These are phyloP conservation scores for Rhyzopertha dominica DNA, from an alignment of 1,140 invertebrate genomes.

Conservation along the genomic window DNA sequence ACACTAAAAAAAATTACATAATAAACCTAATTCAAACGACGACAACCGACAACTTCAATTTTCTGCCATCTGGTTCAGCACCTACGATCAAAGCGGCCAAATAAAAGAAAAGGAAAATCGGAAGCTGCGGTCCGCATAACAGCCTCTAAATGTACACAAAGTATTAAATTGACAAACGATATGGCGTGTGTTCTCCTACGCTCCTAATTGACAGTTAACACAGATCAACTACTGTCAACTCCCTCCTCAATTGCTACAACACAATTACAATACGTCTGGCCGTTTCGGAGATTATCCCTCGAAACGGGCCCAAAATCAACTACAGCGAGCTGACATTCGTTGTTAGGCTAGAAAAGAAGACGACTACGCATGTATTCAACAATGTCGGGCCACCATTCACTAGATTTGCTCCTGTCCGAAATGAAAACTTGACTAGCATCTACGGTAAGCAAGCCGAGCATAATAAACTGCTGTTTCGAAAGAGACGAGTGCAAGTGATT, in stretches of 20 bases:
- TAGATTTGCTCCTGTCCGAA: constrained; percentile 1
- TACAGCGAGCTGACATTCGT: constrained; percentile 11
- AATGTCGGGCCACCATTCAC: background rate
- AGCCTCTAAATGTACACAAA: constrained; percentile 38
- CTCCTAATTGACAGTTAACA: constrained; percentile 45
- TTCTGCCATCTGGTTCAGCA: too few relatives aligned
- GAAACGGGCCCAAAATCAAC: background rate
- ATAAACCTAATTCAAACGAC: constrained; percentile 18
- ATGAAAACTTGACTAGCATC: constrained; percentile 9
- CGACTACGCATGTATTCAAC: constrained; percentile 1
- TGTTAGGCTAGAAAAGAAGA: background rate
- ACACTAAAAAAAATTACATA: constrained; percentile 13
- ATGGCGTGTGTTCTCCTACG: constrained; percentile 42
- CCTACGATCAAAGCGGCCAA: too few relatives aligned
- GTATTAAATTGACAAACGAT: constrained; percentile 45
- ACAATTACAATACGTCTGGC: constrained; percentile 36
- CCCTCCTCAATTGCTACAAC: constrained; percentile 41
- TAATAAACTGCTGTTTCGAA: too few relatives aligned
- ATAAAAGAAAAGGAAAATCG: too few relatives aligned
- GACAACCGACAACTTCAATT: too few relatives aligned
- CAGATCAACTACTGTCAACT: constrained; percentile 32
- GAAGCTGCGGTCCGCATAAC: constrained; percentile 35
- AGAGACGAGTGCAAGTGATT: too few relatives aligned
- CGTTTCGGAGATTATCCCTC: constrained; percentile 24
- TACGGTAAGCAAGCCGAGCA: constrained; percentile 6